Evolutionary conservation across 2,113 vertebrate genomes (phyloP), one percentile per base, ranked within the genome.

Genomic region (Nannobrachium achirus): DNA sequence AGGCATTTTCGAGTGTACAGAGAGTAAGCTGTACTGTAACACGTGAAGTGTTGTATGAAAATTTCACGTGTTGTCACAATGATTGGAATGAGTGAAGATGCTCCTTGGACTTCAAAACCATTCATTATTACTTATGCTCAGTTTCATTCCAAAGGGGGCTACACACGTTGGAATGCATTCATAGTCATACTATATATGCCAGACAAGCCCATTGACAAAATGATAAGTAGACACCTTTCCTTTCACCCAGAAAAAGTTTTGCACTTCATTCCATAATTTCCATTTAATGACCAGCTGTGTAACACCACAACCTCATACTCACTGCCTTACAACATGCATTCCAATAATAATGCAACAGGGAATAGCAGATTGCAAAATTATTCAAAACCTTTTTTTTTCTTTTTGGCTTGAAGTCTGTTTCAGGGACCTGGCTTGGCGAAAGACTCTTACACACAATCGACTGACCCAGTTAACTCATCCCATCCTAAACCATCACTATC

Each of bases 391-490:
- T 60, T 68, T 48, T 60, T 68, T 48, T 69, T 75, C 10, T 63
- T 10, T 5, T 42, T 11, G 72, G 53, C 63, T 64, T 53, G 8
- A 11, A 2, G 7, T 65, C 71, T 53, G 64, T 58, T 45, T 68
- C 49, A 0, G 55, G 49, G 16, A n/a, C n/a, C 56, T 11, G 62
- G 58, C 61, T 40, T 81, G 81, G 78, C 56, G 11, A 81, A 80
- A 87, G 46, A 51, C 77, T 39, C 70, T 63, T 33, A 33, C 57
- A 75, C 79, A 88, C 80, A 88, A 88, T 82, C 53, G 76, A 77
- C 13, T 90, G 88, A 92, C 91, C 89, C 83, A 91, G 76, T 86
- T 91, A 79, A 69, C 46, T 51, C 64, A 63, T 76, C 69, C 67
- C 73, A 66, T 79, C 68, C 86, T 55, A 84, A 71, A 49, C 56